Percentiles rank a stretch among this genome's conserved stretches.
These are phyloP conservation scores for Ridgeia piscesae DNA, from an alignment of 1,140 invertebrate species.

Conservation along the genomic window DNA sequence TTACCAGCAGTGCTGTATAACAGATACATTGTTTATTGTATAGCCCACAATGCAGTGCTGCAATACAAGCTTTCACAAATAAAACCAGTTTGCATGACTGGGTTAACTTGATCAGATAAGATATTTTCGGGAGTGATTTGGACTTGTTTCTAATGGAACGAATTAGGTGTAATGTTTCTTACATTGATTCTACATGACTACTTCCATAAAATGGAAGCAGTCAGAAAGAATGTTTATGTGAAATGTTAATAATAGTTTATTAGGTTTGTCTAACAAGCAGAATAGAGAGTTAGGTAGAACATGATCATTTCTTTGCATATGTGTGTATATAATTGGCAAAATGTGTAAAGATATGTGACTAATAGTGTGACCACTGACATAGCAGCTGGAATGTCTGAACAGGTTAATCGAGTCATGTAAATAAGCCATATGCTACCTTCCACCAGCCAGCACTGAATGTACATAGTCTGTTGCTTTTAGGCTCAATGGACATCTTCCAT, in stretches of 20 bases:
- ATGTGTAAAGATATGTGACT: background rate
- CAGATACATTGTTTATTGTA: background rate
- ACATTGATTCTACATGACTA: background rate
- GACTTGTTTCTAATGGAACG: background rate
- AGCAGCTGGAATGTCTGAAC: no score
- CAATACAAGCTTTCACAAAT: background rate
- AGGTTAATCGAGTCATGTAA: background rate
- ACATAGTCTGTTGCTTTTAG: background rate
- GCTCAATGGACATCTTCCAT: background rate
- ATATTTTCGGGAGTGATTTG: background rate
- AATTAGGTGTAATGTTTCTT: background rate
- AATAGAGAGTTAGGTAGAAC: background rate
- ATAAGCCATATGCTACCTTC: background rate
- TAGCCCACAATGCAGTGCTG: background rate
- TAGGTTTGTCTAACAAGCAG: background rate
- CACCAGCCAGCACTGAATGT: background rate
- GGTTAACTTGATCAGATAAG: constrained; percentile 1
- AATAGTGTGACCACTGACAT: background rate
- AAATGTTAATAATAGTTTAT: background rate
- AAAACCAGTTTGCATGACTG: background rate
- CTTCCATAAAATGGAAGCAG: background rate
- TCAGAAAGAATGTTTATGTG: background rate
- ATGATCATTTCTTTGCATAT: background rate
- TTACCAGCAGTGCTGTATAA: background rate
- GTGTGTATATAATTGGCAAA: background rate